phyloP scores from a whole-genome alignment of 2,888 invertebrate genomes.

The Melanostoma mellinum region DNA sequence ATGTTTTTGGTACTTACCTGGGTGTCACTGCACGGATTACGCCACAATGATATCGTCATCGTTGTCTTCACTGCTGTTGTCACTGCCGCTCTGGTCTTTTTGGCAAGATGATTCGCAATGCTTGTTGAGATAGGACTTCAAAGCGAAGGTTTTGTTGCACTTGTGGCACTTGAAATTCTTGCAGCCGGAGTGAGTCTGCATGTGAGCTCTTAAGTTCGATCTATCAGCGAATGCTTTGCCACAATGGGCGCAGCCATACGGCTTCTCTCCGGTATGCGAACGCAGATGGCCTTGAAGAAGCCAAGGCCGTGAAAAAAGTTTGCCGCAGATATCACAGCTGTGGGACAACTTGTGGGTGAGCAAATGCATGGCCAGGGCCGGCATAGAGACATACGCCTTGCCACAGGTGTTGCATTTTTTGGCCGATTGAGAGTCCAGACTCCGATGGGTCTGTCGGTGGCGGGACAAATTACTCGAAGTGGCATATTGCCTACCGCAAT shows the following conservation, averaged over 20 bases:
- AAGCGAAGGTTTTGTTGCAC: constrained; percentile 95
- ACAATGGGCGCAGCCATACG: constrained; percentile 96
- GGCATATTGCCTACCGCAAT: constrained; percentile 95
- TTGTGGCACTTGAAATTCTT: constrained; percentile 94
- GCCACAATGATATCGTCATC: constrained; percentile 81
- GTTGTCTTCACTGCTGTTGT: constrained; percentile 79
- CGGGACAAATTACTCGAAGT: constrained; percentile 94
- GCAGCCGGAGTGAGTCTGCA: constrained; percentile 96
- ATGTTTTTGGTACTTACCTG: constrained; percentile 44
- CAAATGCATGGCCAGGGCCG: constrained; percentile 96
- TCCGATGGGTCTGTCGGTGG: constrained; percentile 95
- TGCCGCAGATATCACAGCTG: constrained; percentile 95
- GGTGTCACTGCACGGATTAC: constrained; percentile 73
- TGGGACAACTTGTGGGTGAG: constrained; percentile 96
- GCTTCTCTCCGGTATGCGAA: constrained; percentile 96
- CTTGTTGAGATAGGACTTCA: constrained; percentile 97
- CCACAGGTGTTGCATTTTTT: constrained; percentile 97
- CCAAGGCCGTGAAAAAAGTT: constrained; percentile 97
- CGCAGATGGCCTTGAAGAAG: constrained; percentile 92
- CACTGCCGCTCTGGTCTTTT: constrained; percentile 82
- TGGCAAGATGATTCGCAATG: constrained; percentile 95
- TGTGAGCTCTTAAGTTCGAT: constrained; percentile 95
- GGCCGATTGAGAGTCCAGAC: constrained; percentile 96
- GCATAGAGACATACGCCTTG: constrained; percentile 99
- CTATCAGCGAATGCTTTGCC: constrained; percentile 97